These are phyloP conservation scores for Melanostoma scalare DNA, from an alignment of 2,888 invertebrate species.

Conservation along the genomic window DNA sequence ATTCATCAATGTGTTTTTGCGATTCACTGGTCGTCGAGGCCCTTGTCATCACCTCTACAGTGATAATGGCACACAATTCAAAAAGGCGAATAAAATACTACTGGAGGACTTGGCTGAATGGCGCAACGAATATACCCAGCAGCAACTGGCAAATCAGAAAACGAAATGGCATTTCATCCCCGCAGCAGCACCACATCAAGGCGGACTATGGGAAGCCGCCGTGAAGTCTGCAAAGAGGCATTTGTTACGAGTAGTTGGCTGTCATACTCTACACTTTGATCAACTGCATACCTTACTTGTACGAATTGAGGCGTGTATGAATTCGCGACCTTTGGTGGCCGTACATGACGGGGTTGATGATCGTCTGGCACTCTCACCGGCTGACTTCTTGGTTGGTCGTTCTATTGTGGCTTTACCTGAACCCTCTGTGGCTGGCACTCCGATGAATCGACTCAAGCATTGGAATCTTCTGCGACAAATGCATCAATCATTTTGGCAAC, in stretches of 20 bases:
- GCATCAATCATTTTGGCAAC: constrained; percentile 27
- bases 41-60: constrained; percentile 28
- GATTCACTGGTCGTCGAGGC: constrained; percentile 17
- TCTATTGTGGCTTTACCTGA: constrained; percentile 11
- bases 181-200: no score
- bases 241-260: no score
- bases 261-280: no score
- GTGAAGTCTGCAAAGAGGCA: no score
- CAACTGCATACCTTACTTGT: no score
- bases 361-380: background rate
- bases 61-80: constrained; percentile 42
- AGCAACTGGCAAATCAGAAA: constrained; percentile 26
- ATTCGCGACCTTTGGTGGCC: no score
- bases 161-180: constrained; percentile 10
- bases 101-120: constrained; percentile 5
- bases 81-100: constrained; percentile 15
- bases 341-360: no score
- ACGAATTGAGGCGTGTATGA: no score
- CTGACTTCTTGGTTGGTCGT: constrained; percentile 29
- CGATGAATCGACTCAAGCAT: constrained; percentile 7
- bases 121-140: constrained; percentile 24
- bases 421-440: background rate
- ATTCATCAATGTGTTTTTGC: constrained; percentile 26
- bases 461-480: constrained; percentile 24
- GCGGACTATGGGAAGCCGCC: no score